A percentile compares a stretch with the other conserved stretches of the same genome.
Conservation (phyloP, 2,888 invertebrate species). For the Willowsia nigromaculata region DNA sequence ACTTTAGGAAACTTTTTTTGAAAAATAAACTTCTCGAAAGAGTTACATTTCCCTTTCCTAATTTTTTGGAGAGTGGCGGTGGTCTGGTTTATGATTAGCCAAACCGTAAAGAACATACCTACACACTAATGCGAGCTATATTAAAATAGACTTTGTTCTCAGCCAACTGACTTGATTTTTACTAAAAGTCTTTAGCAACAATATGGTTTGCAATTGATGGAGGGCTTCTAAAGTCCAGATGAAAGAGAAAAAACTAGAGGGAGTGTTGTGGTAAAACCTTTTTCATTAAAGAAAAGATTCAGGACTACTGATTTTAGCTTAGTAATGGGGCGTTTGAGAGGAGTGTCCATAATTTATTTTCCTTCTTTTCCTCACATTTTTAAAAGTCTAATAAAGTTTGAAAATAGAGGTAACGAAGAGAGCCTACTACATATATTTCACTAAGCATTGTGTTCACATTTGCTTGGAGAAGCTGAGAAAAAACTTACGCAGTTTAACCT, state of each 20-base stretch:
- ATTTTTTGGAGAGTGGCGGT: background rate
- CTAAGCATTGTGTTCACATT: no score
- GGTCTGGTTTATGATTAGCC: background rate
- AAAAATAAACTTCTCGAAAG: conserved; percentile 5
- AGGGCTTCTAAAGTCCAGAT: background rate
- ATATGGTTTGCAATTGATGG: background rate
- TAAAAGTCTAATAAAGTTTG: background rate
- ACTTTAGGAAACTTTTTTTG: background rate
- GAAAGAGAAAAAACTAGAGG: background rate
- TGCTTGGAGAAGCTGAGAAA: no score
- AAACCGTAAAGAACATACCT: background rate
- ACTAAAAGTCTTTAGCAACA: background rate
- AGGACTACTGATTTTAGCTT: background rate
- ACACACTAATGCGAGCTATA: background rate
- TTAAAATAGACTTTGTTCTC: background rate
- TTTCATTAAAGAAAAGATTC: conserved; percentile 22
- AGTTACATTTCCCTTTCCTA: background rate
- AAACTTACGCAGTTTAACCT: no score
- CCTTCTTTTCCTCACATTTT: conserved; percentile 6
- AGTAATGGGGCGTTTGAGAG: conserved; percentile 35
- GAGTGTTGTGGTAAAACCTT: conserved; percentile 11
- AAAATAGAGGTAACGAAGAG: background rate
- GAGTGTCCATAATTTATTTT: conserved; percentile 63
- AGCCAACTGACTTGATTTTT: background rate
- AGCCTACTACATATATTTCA: background rate